Conservation (phyloP, 2,888 invertebrate species). For the Tromatobia lineatoria region DNA sequence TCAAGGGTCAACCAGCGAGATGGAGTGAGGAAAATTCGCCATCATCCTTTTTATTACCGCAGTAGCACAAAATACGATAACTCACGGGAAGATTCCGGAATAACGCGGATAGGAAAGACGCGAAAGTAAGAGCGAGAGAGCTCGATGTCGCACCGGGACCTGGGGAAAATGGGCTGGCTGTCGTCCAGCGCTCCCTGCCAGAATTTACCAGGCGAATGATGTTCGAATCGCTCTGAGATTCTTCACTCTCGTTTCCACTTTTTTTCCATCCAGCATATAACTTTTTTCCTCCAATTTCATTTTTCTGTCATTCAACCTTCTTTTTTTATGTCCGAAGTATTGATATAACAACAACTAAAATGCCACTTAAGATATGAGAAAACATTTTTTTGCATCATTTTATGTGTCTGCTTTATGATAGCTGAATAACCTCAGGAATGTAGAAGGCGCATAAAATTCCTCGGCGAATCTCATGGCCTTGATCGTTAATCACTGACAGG, state of each 20-base stretch:
- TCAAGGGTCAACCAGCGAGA: not conserved
- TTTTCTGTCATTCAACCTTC: not conserved
- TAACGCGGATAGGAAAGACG: slow-evolving; percentile 26
- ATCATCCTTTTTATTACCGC: slow-evolving; percentile 64
- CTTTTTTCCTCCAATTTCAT: slow-evolving; percentile 25
- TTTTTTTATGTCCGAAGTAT: not conserved
- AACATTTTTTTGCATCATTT: not conserved
- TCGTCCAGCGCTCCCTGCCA: slow-evolving; percentile 72
- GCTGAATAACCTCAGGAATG: not conserved
- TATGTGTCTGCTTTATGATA: not conserved
- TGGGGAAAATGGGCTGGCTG: slow-evolving; percentile 73
- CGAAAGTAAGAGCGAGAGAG: slow-evolving; percentile 53
- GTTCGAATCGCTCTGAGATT: slow-evolving; percentile 44
- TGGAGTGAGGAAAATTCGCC: slow-evolving; percentile 41
- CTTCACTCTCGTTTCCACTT: slow-evolving; percentile 29
- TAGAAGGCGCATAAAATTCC: not conserved
- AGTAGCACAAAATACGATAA: slow-evolving; percentile 61
- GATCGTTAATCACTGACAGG: not conserved
- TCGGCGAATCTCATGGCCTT: not conserved
- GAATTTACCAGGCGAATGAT: slow-evolving; percentile 70
- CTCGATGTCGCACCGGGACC: slow-evolving; percentile 54
- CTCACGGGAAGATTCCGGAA: slow-evolving; percentile 48
- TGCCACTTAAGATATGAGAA: not conserved
- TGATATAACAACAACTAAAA: not conserved
- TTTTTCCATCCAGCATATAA: slow-evolving; percentile 6